Base-by-base conservation (phyloP, 2,113 vertebrate species). In the Callaeas wilsoni region DNA sequence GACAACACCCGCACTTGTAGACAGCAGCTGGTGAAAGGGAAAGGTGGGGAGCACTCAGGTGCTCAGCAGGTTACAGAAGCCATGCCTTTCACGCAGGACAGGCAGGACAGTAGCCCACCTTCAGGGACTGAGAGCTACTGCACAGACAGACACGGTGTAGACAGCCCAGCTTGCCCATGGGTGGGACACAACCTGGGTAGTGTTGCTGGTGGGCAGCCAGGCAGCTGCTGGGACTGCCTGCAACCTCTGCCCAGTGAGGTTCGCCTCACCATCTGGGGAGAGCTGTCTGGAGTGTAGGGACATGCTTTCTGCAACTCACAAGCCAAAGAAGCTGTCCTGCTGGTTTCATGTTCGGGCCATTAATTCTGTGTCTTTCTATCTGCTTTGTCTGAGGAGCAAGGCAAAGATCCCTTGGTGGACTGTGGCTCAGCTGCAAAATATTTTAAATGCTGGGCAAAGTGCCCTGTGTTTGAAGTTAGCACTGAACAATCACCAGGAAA, bases 101-200 rank as follows among this genome's bases (percentile, higher is more conserved):
- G 62, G 16, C 16, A 8, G 65, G 35, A n/a, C 41, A 59, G 26
- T 1, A 23, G 49, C 16, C 7, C 20, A 18, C 17, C 52, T 25
- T 22, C 64, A 44, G 27, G 37, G 32, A 7, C 46, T 49, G 47
- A 65, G 17, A 55, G 47, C 6, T 39, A 4, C 30, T 16, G 33
- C 0, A 0, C 5, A 22, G 42, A 26, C 22, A 35, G 6, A 42
- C 44, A 30, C 13, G 13, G 1, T 10, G 2, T 5, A 39, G 69
- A 7, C 13, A 85, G 57, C 23, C 42, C 52, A 22, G 63, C 35
- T 77, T 1, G 0, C 17, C 3, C 32, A 39, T 1, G 0, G 6
- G 3, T 59, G 33, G 35, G 35, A 30, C 37, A 22, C 0, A 42
- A 42, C 42, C 13, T 13, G 42, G 42, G 42, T 32, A 7, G 41